Percentiles rank a stretch among this genome's conserved stretches.
Conservation (phyloP, 2,113 vertebrate genomes). For the Pardalotus punctatus region DNA sequence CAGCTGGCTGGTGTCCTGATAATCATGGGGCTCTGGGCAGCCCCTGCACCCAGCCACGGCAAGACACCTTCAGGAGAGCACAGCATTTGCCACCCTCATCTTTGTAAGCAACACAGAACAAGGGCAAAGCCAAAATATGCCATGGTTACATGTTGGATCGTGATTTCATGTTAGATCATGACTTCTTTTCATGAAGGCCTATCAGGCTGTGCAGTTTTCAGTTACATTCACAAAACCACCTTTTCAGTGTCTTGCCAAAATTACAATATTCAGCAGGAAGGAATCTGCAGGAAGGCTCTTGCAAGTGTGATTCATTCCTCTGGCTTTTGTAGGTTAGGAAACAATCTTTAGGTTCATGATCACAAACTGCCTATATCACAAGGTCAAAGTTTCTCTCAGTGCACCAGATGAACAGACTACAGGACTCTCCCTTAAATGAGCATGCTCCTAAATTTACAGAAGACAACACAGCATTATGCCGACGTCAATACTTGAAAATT, state of each 20-base stretch:
- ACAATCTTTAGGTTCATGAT: neutral
- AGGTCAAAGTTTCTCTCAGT: neutral
- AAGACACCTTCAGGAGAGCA: neutral
- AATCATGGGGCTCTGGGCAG: fast-evolving
- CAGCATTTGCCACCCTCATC: neutral
- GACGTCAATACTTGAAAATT: neutral
- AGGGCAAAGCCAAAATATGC: neutral
- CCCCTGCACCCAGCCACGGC: neutral
- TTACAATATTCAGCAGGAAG: neutral
- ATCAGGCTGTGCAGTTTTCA: neutral
- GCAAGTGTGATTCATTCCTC: neutral
- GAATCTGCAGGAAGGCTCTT: neutral
- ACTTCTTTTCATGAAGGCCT: neutral
- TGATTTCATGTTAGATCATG: too few relatives aligned
- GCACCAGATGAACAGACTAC: neutral
- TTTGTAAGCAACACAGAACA: neutral
- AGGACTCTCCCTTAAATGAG: neutral
- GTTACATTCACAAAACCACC: neutral
- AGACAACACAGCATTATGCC: neutral
- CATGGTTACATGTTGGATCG: fast-evolving
- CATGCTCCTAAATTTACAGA: neutral
- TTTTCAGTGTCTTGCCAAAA: neutral
- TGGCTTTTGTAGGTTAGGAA: neutral
- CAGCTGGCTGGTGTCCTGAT: neutral
- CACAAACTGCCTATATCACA: neutral